A percentile compares a stretch with the other conserved stretches of the same genome.
Evolutionary conservation across 37 sponge, comb jelly and placozoan genomes (phyloP).

Genomic region (Halichondria panicea): DNA sequence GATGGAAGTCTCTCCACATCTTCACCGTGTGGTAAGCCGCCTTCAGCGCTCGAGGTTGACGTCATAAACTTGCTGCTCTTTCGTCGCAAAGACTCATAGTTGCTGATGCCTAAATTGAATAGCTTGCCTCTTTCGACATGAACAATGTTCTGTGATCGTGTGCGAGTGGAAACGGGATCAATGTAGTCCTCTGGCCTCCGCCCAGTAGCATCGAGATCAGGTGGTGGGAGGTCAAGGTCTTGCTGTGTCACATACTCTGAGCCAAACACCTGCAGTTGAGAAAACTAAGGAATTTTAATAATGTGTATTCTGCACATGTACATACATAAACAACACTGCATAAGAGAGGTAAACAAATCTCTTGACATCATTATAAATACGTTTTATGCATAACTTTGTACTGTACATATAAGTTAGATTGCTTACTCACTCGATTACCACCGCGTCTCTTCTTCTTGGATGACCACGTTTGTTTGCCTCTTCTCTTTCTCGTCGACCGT

Average conservation of each 20-base stretch:
- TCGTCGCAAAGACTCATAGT: constrained; percentile 30
- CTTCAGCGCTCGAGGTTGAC: constrained; percentile 24
- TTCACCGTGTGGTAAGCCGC: neutral
- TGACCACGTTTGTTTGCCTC: constrained; percentile 26
- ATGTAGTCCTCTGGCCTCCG: constrained; percentile 42
- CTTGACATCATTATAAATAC: no score
- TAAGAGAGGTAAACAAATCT: no score
- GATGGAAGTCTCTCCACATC: neutral
- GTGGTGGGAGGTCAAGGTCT: neutral
- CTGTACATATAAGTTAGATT: no score
- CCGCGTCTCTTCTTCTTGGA: constrained; percentile 6
- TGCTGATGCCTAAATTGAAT: constrained; percentile 59
- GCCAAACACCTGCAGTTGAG: neutral
- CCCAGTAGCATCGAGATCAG: no score
- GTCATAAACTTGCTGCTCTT: neutral
- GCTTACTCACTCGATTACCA: no score
- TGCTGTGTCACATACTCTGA: constrained; percentile 1
- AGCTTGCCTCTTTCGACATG: constrained; percentile 47
- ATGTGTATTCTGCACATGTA: no score
- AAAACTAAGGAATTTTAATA: no score
- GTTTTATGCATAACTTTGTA: no score
- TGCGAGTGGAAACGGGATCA: constrained; percentile 71
- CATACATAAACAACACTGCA: no score
- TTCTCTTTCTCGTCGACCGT: constrained; percentile 45
- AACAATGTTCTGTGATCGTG: constrained; percentile 57